A percentile compares a stretch with the other conserved stretches of the same genome.
Conservation (phyloP, 2,797 vertebrate genomes). For the Malacoctenus gilli region DNA sequence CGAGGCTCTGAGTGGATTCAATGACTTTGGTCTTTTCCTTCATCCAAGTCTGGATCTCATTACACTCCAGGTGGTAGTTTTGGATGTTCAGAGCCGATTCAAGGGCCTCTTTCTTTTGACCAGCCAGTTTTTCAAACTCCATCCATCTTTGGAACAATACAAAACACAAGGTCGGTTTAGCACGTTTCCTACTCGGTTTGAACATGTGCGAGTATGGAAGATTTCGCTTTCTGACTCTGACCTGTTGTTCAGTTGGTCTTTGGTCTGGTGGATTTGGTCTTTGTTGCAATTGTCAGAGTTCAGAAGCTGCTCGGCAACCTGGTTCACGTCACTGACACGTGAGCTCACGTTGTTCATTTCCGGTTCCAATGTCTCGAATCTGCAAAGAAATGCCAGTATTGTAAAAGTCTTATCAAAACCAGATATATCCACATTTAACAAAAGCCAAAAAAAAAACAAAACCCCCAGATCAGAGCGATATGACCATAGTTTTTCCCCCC, state of each 20-base stretch:
- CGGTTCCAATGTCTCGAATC: conserved; percentile 95
- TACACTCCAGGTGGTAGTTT: conserved; percentile 95
- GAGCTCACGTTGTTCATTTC: conserved; percentile 91
- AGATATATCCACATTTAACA: too few species aligned
- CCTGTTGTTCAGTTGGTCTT: conserved; percentile 91
- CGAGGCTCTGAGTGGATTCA: conserved; percentile 92
- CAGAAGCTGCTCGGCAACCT: conserved; percentile 86
- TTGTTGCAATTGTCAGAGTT: conserved; percentile 84
- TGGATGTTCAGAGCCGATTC: conserved; percentile 93
- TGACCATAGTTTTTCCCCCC: too few species aligned
- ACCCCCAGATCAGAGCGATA: too few species aligned
- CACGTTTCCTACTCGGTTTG: neutral
- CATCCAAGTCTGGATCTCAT: conserved; percentile 95
- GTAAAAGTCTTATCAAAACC: neutral
- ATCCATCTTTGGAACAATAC: conserved; percentile 83
- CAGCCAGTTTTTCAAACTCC: conserved; percentile 86
- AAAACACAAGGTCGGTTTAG: conserved; percentile 2
- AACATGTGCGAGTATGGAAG: too few species aligned
- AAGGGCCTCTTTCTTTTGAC: conserved; percentile 87
- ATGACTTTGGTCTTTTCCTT: conserved; percentile 96
- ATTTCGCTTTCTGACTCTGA: conserved; percentile 67
- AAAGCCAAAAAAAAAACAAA: too few species aligned
- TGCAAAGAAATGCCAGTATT: conserved; percentile 54
- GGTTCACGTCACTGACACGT: conserved; percentile 87
- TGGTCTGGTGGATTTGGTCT: conserved; percentile 87